Base-by-base conservation (phyloP, 2,113 vertebrate species). In the Electrona antarctica region DNA sequence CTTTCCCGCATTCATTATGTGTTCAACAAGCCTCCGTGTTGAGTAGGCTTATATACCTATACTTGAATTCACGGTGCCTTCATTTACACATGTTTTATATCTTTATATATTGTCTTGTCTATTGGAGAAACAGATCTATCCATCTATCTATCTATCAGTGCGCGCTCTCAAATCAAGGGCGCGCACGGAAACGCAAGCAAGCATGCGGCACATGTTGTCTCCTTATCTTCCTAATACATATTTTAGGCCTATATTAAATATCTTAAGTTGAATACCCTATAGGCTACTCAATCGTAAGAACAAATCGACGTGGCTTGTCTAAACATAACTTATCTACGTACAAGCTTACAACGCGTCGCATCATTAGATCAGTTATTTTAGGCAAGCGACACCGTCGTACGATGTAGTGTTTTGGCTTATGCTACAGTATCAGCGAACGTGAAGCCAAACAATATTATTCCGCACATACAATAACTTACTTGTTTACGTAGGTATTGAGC, bases 401-500 rank as follows among this genome's bases (percentile, higher is more conserved):
- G 33, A 6, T 41, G 33, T 3, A 41, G 33, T 41, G 5, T 41
- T 41, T 41, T 41, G 5, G 21, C 21, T 21, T 21, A 41, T 41
- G 33, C 33, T 41, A 41, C 33, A 4, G 33, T 41, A 41, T 41
- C 33, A 41, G 33, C 5, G 33, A 21, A 21, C 2, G 21, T 21
- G 21, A 21, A 21, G 21, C 21, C 33, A 41, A 41, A 41, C 33
- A 41, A 41, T 48, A 7, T 7, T 71, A 71, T 73, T 60, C 13
- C 69, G 47, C 57, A 78, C 52, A 74, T 51, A 84, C 74, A 86
- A 71, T 68, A 85, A 91, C 92, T 92, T 89, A 92, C 90, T 89
- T 84, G 81, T 83, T 84, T 70, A 69, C 41, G 72, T 60, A 82
- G 86, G 86, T 71, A 59, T 63, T 65, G 54, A 65, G 45, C 71